These are phyloP conservation scores for human (Homo sapiens) DNA, from an alignment of 2,113 vertebrate genomes.

Conservation along the genomic window GRCh38 chr12:47707001-47707500, in stretches of 20 bases:
- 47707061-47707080: background rate
- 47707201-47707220: background rate
- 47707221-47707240: background rate
- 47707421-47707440: background rate
- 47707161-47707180: background rate
- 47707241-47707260: background rate
- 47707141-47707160: slow-evolving; percentile 15
- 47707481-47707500: slow-evolving; percentile 10
- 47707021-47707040: background rate
- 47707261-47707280: background rate
- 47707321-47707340: slow-evolving; percentile 7
- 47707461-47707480: background rate
- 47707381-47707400: background rate
- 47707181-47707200: slow-evolving; percentile 22
- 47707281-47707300: background rate
- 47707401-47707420: background rate
- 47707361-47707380: background rate
- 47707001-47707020: background rate
- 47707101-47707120: background rate
- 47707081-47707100: background rate
- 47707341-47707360: background rate
- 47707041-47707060: background rate
- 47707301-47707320: slow-evolving; percentile 32
- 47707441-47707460: background rate
- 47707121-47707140: background rate